These are phyloP conservation scores for Lasioglossum marginatum DNA, from an alignment of 2,888 invertebrate genomes.

Conservation along the genomic window DNA sequence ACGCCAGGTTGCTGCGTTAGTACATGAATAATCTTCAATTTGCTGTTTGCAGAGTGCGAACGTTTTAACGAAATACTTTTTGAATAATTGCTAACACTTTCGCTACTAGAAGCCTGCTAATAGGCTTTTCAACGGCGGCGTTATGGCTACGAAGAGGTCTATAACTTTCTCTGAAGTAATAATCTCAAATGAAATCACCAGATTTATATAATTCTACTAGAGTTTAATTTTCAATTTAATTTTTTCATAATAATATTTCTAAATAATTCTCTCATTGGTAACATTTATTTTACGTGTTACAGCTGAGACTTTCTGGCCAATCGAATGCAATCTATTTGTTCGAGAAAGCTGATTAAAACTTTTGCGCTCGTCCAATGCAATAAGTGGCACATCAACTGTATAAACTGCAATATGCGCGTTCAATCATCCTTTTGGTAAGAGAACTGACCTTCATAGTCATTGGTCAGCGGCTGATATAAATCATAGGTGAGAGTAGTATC, in stretches of 20 bases:
- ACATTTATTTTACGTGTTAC: too few species aligned
- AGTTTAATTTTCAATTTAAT: too few species aligned
- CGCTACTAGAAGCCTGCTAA: too few species aligned
- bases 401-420: not conserved
- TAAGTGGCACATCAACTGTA: not conserved
- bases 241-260: too few species aligned
- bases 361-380: not conserved
- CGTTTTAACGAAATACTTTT: not conserved
- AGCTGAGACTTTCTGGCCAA: not conserved
- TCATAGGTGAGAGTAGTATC: slow-evolving; percentile 97
- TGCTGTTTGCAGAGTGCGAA: not conserved
- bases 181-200: not conserved
- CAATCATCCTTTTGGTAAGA: slow-evolving; percentile 1
- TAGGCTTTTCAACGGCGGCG: too few species aligned
- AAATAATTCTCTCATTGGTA: too few species aligned
- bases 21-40: not conserved
- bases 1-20: not conserved
- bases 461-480: slow-evolving; percentile 92
- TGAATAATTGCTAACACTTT: not conserved
- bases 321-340: not conserved
- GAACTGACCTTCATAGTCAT: slow-evolving; percentile 89
- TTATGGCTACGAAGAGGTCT: too few species aligned
- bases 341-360: not conserved
- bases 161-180: not conserved
- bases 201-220: not conserved